These are phyloP conservation scores for Sceloporus tristichus DNA, from an alignment of 2,113 vertebrate species.

Conservation along the genomic window DNA sequence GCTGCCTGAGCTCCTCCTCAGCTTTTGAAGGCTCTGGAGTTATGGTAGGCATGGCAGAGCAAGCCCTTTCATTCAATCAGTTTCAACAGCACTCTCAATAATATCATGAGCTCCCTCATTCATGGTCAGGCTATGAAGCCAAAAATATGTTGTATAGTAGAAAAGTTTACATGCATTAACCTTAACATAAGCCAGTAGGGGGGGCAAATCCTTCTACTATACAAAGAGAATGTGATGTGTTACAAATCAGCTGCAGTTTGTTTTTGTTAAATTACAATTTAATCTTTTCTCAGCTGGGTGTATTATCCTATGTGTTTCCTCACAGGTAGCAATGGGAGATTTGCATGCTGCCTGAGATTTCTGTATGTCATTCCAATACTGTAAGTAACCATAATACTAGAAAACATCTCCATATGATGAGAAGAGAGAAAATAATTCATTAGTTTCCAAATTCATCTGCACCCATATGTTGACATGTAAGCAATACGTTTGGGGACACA, in stretches of 20 bases:
- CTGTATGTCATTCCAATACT: constrained; percentile 60
- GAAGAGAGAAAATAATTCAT: constrained; percentile 39
- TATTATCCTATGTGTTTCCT: background rate
- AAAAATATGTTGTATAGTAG: background rate
- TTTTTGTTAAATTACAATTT: constrained; percentile 30
- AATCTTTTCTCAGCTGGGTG: constrained; percentile 46
- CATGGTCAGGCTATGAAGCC: background rate
- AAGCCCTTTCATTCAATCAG: too few relatives aligned
- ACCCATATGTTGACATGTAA: constrained; percentile 67
- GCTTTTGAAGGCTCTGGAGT: too few relatives aligned
- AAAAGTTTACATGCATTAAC: background rate
- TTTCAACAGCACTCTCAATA: too few relatives aligned
- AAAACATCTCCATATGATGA: constrained; percentile 70
- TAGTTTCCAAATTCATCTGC: constrained; percentile 62
- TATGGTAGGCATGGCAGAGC: too few relatives aligned
- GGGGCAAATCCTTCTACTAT: background rate
- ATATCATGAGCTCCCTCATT: too few relatives aligned
- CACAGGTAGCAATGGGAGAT: background rate
- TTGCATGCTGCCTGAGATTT: constrained; percentile 57
- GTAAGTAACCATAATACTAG: constrained; percentile 58
- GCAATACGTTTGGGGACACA: constrained; percentile 61
- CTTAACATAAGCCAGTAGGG: background rate
- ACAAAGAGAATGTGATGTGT: background rate
- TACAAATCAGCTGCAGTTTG: constrained; percentile 20
- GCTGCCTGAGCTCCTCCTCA: too few relatives aligned